Conservation (phyloP, 2,888 invertebrate species). For the Agonopterix arenella region DNA sequence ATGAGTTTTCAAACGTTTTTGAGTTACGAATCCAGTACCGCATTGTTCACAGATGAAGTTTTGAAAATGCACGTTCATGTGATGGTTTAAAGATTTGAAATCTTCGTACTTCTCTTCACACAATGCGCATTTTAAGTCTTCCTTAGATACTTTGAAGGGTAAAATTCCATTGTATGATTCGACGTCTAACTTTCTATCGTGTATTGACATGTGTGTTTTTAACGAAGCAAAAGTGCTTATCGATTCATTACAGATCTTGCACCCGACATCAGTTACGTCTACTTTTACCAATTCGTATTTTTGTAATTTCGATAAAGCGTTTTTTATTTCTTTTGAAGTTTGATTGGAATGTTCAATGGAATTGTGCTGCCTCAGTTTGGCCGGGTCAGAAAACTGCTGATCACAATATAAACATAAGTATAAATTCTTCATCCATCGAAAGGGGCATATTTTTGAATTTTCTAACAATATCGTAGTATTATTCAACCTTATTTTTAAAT, state of each 20-base stretch:
- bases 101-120: slow-evolving; percentile 47
- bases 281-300: slow-evolving; percentile 56
- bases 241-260: slow-evolving; percentile 43
- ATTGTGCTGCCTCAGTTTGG: slow-evolving; percentile 39
- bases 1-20: slow-evolving; percentile 51
- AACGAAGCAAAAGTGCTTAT: slow-evolving; percentile 31
- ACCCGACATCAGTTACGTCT: slow-evolving; percentile 47
- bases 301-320: slow-evolving; percentile 40
- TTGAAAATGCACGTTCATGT: slow-evolving; percentile 65
- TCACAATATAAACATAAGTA: slow-evolving; percentile 60
- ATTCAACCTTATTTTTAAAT: background rate
- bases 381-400: slow-evolving; percentile 42
- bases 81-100: slow-evolving; percentile 56
- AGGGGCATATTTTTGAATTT: slow-evolving; percentile 53
- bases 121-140: slow-evolving; percentile 45
- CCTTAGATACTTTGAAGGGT: slow-evolving; percentile 45
- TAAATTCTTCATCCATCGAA: slow-evolving; percentile 57
- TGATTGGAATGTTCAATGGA: slow-evolving; percentile 25
- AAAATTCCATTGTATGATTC: slow-evolving; percentile 44
- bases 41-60: slow-evolving; percentile 66
- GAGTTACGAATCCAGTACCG: slow-evolving; percentile 58
- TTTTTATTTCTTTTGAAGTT: slow-evolving; percentile 28
- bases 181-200: slow-evolving; percentile 36
- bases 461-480: slow-evolving; percentile 43
- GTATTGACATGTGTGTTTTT: slow-evolving; percentile 48